Evolutionary conservation across 2,113 vertebrate genomes (phyloP), one percentile per base, ranked within the genome.

Genomic region (Grantiella picta): DNA sequence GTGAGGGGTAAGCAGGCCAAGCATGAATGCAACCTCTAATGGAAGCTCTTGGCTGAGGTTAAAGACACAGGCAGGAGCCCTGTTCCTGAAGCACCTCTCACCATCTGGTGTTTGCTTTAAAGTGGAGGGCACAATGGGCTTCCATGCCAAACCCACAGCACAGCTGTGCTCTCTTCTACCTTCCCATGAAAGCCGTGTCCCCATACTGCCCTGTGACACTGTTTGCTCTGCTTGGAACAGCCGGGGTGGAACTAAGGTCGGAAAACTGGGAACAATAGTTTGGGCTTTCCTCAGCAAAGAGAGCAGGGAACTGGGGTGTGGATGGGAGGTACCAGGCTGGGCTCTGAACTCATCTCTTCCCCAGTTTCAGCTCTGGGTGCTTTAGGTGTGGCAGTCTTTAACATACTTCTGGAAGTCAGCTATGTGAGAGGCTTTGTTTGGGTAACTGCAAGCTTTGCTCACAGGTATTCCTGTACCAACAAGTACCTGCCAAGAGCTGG

Each of bases 301-400:
- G 4, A 44, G 19, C 1, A 3, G 52, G 27, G 35, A 66, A 27
- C 7, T 18, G 15, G 25, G 59, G 54, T 65, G 70, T 83, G 71
- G n/a, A 38, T 69, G 84, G 72, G 45, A 24, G 50, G 68, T 72
- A 52, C 15, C 29, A 44, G 44, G 6, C 53, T 42, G 59, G 29
- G 22, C 69, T 66, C 47, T 42, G 56, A 87, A 91, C 1, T 38
- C 54, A 36, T 71, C 56, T 71, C 64, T 72, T 86, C 78, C 28
- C 35, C 47, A 29, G 7, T 87, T 90, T 95, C 61, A 78, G 42
- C 29, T 82, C 82, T 63, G 35, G 14, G n/a, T 85, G 57, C 38
- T 75, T 94, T 75, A 64, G 78, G 75, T 79, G 91, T 79, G 92
- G 56, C 79, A 82, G 52, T 50, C 36, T 71, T 85, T 50, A 66